These are phyloP conservation scores for Limnothrissa miodon DNA, from an alignment of 2,113 vertebrate genomes.

Conservation along the genomic window DNA sequence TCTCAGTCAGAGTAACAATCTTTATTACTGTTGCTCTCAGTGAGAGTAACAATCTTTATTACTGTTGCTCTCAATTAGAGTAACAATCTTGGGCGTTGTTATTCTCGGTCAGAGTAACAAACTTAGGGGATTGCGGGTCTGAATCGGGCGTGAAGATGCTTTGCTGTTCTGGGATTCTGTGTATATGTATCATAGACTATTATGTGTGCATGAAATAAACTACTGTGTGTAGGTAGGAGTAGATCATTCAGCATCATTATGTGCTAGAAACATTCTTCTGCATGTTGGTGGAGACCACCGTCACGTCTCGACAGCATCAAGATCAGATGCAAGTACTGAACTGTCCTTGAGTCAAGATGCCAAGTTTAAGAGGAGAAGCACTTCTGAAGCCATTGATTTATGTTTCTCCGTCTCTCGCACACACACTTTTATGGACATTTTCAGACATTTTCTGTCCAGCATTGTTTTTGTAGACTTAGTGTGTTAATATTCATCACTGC, in stretches of 20 bases:
- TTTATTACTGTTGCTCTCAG: too few species aligned
- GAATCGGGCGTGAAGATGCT: constrained; percentile 27
- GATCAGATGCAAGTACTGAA: background rate
- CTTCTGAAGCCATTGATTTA: background rate
- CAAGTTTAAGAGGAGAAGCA: background rate
- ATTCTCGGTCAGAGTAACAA: too few species aligned
- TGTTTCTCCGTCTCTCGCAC: background rate
- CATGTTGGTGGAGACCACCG: background rate
- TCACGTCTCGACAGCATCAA: constrained; percentile 41
- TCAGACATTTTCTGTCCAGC: background rate
- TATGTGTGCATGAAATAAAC: constrained; percentile 62
- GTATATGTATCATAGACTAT: constrained; percentile 60
- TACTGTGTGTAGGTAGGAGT: constrained; percentile 62
- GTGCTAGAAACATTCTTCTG: constrained; percentile 28
- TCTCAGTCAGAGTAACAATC: too few species aligned
- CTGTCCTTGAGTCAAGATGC: background rate
- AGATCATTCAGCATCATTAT: constrained; percentile 54
- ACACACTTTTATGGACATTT: background rate
- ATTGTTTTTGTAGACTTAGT: constrained; percentile 23
- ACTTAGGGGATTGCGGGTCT: too few species aligned
- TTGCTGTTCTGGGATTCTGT: constrained; percentile 59
- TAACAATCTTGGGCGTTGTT: constrained; percentile 24
- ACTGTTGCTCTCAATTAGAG: too few species aligned
- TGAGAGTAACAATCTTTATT: too few species aligned
- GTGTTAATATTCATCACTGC: constrained; percentile 54